Evolutionary conservation across 2,888 invertebrate species (phyloP).

Genomic region (Xanthia icteritia): DNA sequence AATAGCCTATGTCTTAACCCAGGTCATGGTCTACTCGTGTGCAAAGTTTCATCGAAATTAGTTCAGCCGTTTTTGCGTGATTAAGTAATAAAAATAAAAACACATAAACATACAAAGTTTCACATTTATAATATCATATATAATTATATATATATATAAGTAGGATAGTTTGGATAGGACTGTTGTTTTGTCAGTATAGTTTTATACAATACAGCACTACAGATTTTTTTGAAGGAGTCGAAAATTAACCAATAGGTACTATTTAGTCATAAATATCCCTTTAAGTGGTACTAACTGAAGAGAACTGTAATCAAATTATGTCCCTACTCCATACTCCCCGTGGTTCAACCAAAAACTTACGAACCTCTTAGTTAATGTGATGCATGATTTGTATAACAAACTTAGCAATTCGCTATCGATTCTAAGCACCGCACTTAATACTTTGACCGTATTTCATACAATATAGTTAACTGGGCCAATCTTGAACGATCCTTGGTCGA

Average conservation of each 20-base stretch:
- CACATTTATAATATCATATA: too few relatives aligned
- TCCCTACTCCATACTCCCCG: constrained; percentile 63
- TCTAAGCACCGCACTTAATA: constrained; percentile 26
- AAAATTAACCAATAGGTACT: neutral
- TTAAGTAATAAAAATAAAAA: too few relatives aligned
- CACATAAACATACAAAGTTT: too few relatives aligned
- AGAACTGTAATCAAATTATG: neutral
- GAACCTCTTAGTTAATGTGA: constrained; percentile 68
- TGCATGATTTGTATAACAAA: constrained; percentile 76
- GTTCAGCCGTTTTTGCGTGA: too few relatives aligned
- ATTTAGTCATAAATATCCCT: neutral
- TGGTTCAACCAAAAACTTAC: constrained; percentile 40
- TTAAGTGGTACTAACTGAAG: neutral
- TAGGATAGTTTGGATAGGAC: too few relatives aligned
- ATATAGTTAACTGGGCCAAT: constrained; percentile 30
- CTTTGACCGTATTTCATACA: constrained; percentile 29
- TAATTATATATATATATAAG: too few relatives aligned
- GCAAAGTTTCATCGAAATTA: too few relatives aligned
- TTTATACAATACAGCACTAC: neutral
- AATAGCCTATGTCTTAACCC: too few relatives aligned
- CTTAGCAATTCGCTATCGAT: constrained; percentile 68
- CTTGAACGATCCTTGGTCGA: constrained; percentile 9
- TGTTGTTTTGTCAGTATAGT: neutral
- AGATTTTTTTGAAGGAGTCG: neutral
- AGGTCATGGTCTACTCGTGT: too few relatives aligned